Conservation (phyloP, 2,113 vertebrate genomes). For the Porphyrio hochstetteri region DNA sequence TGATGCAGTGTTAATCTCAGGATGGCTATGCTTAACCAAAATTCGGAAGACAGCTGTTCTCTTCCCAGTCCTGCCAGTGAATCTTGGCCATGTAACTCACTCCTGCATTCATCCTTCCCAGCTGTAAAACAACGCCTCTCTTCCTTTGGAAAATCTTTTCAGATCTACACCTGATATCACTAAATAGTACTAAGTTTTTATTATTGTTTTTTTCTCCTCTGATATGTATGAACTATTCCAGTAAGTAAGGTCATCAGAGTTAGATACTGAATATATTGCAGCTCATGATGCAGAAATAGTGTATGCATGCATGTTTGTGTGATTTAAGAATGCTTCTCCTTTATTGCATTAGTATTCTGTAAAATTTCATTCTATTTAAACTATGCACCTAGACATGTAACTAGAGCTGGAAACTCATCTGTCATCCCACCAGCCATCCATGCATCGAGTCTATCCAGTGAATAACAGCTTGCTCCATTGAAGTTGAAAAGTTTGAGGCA, state of each 20-base stretch:
- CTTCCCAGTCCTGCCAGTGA: not conserved
- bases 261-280: not conserved
- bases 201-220: not conserved
- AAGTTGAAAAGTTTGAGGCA: not conserved
- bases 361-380: not conserved
- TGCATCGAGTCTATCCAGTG: not conserved
- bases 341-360: not conserved
- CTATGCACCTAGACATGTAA: not conserved
- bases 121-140: not conserved
- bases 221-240: not conserved
- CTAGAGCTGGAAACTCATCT: not conserved
- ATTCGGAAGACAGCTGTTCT: slow-evolving; percentile 4
- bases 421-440: not conserved
- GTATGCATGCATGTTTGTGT: not conserved
- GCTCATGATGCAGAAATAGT: not conserved
- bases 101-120: not conserved
- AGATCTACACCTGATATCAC: not conserved
- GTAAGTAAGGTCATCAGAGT: not conserved
- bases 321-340: not conserved
- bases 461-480: not conserved
- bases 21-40: not conserved
- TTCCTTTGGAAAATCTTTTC: not conserved
- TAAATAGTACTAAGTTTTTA: not conserved
- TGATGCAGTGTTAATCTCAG: not conserved
- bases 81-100: not conserved